Percentiles rank a stretch among this genome's conserved stretches.
These are phyloP conservation scores for Gymnorhina tibicen DNA, from an alignment of 2,113 vertebrate genomes.

Conservation along the genomic window DNA sequence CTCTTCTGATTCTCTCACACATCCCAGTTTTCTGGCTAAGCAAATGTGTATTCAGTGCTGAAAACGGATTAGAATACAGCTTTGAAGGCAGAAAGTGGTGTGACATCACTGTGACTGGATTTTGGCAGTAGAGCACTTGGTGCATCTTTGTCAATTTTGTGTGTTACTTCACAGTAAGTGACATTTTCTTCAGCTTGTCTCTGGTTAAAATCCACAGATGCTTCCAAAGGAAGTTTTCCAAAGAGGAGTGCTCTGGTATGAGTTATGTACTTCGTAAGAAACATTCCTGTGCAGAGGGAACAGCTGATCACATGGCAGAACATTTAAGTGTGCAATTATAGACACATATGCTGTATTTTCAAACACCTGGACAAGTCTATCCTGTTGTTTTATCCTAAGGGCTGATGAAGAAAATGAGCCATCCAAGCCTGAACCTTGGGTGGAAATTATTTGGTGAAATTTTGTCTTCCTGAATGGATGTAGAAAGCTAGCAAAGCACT, in stretches of 20 bases:
- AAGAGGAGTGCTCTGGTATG: neutral
- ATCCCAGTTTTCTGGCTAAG: neutral
- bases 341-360: neutral
- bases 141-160: neutral
- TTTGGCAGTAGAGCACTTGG: neutral
- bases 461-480: neutral
- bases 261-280: neutral
- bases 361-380: neutral
- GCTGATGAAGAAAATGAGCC: neutral
- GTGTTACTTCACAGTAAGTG: neutral
- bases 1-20: neutral
- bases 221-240: neutral
- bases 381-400: neutral
- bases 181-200: neutral
- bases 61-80: neutral
- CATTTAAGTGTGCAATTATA: neutral
- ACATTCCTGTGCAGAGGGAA: neutral
- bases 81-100: neutral
- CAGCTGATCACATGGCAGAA: neutral
- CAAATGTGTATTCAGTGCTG: neutral
- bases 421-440: neutral
- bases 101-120: neutral
- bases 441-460: neutral
- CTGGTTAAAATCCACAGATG: neutral
- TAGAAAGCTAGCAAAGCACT: neutral